Conservation (phyloP, 2,888 invertebrate species). For the Epiblema foenella region DNA sequence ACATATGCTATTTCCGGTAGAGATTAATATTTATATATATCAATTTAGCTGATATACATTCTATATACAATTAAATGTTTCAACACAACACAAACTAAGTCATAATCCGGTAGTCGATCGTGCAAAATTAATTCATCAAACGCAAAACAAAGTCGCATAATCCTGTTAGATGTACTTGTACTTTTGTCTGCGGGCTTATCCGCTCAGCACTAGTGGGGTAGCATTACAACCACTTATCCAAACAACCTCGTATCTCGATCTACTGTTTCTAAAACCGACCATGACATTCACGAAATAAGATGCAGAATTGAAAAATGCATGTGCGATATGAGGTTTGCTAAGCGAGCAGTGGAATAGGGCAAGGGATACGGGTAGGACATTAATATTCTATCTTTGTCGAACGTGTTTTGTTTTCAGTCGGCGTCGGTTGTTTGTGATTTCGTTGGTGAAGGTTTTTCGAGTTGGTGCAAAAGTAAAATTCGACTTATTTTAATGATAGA, state of each 20-base stretch:
- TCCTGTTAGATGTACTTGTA: constrained; percentile 66
- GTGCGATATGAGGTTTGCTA: constrained; percentile 6
- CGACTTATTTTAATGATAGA: neutral
- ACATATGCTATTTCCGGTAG: no score
- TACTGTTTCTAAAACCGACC: neutral
- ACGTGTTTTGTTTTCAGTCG: constrained; percentile 69
- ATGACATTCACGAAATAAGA: neutral
- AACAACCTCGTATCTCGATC: constrained; percentile 8
- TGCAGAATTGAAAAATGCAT: neutral
- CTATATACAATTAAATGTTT: constrained; percentile 22
- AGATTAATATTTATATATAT: neutral
- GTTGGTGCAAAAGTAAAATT: neutral
- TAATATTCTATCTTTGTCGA: constrained; percentile 80
- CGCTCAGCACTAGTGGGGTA: constrained; percentile 50
- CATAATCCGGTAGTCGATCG: constrained; percentile 50
- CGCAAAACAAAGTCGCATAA: constrained; percentile 71
- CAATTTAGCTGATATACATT: neutral
- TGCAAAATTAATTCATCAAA: constrained; percentile 67
- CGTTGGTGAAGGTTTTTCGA: constrained; percentile 32
- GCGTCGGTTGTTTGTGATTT: constrained; percentile 59
- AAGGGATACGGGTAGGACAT: constrained; percentile 58
- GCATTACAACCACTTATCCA: constrained; percentile 34
- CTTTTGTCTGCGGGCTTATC: constrained; percentile 59
- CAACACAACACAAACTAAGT: constrained; percentile 29
- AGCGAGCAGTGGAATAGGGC: constrained; percentile 19